These are phyloP conservation scores for Lepus americanus DNA, from an alignment of 2,113 vertebrate species.

Conservation along the genomic window DNA sequence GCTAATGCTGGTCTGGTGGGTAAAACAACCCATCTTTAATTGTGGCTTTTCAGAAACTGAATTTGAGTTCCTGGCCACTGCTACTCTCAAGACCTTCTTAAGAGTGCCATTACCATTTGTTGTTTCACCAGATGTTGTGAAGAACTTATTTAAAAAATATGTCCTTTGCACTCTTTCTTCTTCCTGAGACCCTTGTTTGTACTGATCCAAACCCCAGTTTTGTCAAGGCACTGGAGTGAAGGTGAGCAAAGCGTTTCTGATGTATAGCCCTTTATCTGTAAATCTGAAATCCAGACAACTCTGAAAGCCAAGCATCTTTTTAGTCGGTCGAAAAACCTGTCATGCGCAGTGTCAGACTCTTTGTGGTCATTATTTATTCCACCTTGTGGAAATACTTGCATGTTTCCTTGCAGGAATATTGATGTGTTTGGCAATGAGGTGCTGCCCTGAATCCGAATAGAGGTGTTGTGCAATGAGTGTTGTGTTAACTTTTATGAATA, in stretches of 20 bases:
- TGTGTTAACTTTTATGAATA: constrained; percentile 25
- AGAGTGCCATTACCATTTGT: neutral
- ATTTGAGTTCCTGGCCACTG: neutral
- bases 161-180: neutral
- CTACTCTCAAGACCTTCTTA: neutral
- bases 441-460: neutral
- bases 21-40: neutral
- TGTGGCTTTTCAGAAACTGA: neutral
- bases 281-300: constrained; percentile 26
- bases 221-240: neutral
- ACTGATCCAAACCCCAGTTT: constrained; percentile 13
- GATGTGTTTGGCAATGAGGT: neutral
- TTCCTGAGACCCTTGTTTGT: neutral
- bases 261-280: neutral
- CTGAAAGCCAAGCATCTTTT: neutral
- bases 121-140: constrained; percentile 12
- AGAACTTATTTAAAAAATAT: neutral
- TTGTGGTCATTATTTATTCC: neutral
- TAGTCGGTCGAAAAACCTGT: neutral
- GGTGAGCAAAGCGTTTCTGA: neutral
- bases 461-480: neutral
- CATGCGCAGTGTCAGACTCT: neutral
- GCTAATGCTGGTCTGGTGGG: neutral
- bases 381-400: neutral
- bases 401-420: constrained; percentile 31